Evolutionary conservation across 2,888 invertebrate species (phyloP).

Genomic region (Hartigia nigra): DNA sequence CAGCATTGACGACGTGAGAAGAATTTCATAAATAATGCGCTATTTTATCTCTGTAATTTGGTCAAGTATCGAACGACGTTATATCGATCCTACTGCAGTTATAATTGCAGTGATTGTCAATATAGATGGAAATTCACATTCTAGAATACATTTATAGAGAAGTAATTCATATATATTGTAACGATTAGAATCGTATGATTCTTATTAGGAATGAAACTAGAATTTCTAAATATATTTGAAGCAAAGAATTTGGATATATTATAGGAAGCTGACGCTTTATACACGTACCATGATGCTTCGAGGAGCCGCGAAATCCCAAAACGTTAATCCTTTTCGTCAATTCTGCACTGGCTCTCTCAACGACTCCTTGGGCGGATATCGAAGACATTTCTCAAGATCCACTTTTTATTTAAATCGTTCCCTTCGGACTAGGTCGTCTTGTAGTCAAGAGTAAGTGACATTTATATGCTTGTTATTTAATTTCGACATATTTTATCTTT

Average conservation of each 20-base stretch:
- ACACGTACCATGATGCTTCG: conserved; percentile 63
- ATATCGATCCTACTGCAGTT: conserved; percentile 52
- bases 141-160: no score
- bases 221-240: background rate
- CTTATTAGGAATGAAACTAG: no score
- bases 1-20: no score
- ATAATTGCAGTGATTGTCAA: conserved; percentile 28
- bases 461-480: conserved; percentile 18
- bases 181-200: no score
- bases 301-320: conserved; percentile 77
- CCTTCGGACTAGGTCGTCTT: background rate
- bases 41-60: no score
- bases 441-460: conserved; percentile 22
- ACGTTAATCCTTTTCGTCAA: conserved; percentile 90
- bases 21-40: no score
- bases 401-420: no score
- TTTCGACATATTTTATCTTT: conserved; percentile 22
- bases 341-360: conserved; percentile 91
- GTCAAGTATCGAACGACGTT: no score
- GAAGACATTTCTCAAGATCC: conserved; percentile 75
- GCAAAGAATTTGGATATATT: background rate
- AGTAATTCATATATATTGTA: no score
- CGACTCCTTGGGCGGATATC: conserved; percentile 89
- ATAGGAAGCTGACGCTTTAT: conserved; percentile 19
- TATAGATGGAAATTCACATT: no score